These are phyloP conservation scores for Oxycera nigricornis DNA, from an alignment of 2,888 invertebrate species.

Conservation along the genomic window DNA sequence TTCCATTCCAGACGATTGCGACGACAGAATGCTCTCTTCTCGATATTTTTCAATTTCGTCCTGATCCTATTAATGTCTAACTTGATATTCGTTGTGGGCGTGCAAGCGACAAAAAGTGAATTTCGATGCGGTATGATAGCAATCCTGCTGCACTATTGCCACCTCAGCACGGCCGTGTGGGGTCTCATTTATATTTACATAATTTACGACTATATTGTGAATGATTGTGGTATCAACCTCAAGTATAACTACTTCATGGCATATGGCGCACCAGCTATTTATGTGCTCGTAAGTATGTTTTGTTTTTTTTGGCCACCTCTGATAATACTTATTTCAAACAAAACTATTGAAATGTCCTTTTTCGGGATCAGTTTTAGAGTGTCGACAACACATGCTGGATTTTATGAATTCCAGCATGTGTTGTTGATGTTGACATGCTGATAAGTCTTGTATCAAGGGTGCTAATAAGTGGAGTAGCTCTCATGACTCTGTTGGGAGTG, in stretches of 20 bases:
- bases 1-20: slow-evolving; percentile 45
- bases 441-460: slow-evolving; percentile 27
- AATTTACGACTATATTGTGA: slow-evolving; percentile 66
- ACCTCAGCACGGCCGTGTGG: slow-evolving; percentile 74
- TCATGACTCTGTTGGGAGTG: background rate
- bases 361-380: too few species aligned
- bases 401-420: slow-evolving; percentile 7
- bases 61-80: slow-evolving; percentile 69
- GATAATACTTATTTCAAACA: background rate
- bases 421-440: slow-evolving; percentile 36
- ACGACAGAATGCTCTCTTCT: slow-evolving; percentile 58
- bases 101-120: slow-evolving; percentile 72
- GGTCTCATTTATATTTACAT: slow-evolving; percentile 72
- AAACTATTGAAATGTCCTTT: too few species aligned
- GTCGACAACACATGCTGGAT: too few species aligned
- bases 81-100: slow-evolving; percentile 70
- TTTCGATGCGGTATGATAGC: slow-evolving; percentile 73
- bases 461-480: slow-evolving; percentile 22
- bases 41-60: slow-evolving; percentile 68
- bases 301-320: slow-evolving; percentile 44
- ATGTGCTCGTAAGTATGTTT: slow-evolving; percentile 69
- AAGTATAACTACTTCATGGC: slow-evolving; percentile 69
- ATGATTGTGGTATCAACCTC: slow-evolving; percentile 63
- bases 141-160: slow-evolving; percentile 72
- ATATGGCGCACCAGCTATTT: slow-evolving; percentile 69